Evolutionary conservation across 2,888 invertebrate species (phyloP), one percentile per base, ranked within the genome.

Genomic region (Cosmia trapezina): DNA sequence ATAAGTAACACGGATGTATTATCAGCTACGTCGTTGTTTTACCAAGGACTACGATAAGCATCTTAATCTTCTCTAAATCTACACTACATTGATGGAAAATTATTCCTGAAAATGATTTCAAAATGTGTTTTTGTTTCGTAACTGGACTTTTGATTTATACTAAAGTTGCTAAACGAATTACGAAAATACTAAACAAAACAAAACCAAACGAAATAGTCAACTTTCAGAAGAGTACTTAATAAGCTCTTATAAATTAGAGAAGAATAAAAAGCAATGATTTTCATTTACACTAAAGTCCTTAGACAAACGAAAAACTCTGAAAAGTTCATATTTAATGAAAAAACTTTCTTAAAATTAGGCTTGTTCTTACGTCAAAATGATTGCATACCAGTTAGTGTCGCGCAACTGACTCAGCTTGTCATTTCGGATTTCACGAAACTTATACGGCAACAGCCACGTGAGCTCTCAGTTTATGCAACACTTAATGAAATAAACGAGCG

Each of bases 401-500:
- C 84, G 82, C 86, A 84, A 87, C 84, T 83, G 87, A 81, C 86
- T 82, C 86, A 83, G 83, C 88, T 82, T 85, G 83, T 88, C 88
- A 93, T 90, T 91, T 90, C 91, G 83, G 87, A 84, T 84, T 89
- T 85, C 88, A 89, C 89, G 86, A 88, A 89, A 89, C 88, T 89
- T 87, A 78, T 87, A 82, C 84, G 78, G 85, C 86, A 86, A 89
- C 88, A 90, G 91, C 91, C 91, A 92, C 90, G 92, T 92, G 93
- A 92, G 91, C 90, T 91, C 88, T 90, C 89, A 91, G 93, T 94
- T 94, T 91, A 92, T 92, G 91, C 86, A 91, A 90, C 95, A 95
- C 94, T 94, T 94, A 93, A 95, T 95, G 94, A 90, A 90, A 93
- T 95, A 92, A 93, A 91, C 90, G 91, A 91, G 89, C 86, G 90